Conservation (phyloP, 2,113 vertebrate species). For the Spilogale gracilis region DNA sequence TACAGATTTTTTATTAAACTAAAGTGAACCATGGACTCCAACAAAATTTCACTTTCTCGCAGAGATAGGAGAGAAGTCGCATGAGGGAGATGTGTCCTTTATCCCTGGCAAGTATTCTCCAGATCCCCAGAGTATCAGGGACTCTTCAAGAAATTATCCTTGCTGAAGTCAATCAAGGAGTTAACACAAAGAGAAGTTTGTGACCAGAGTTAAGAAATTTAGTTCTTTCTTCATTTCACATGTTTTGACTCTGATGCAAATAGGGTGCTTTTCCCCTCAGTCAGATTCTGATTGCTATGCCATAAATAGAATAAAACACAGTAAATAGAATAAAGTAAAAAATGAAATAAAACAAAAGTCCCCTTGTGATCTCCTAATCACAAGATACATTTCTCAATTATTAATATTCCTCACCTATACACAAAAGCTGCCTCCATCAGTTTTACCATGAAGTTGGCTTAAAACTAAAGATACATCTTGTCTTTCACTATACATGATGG, state of each 20-base stretch:
- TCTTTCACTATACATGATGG: conserved; percentile 86
- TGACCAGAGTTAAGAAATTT: background rate
- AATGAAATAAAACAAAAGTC: conserved; percentile 57
- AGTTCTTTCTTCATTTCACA: conserved; percentile 40
- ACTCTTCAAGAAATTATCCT: background rate
- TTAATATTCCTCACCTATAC: conserved; percentile 71
- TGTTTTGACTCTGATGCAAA: background rate
- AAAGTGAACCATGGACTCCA: conserved; percentile 12
- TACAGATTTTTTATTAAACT: conserved; percentile 27
- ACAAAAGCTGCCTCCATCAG: conserved; percentile 84
- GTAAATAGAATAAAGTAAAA: conserved; percentile 47
- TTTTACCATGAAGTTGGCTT: conserved; percentile 82
- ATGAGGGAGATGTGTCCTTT: background rate
- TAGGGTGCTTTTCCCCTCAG: conserved; percentile 4
- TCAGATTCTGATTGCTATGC: background rate
- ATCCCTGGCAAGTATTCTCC: background rate
- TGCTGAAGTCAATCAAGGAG: background rate
- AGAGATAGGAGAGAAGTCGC: background rate
- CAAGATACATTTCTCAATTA: conserved; percentile 48
- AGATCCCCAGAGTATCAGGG: background rate
- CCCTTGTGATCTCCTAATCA: conserved; percentile 49
- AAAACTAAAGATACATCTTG: conserved; percentile 86
- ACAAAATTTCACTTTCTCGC: background rate
- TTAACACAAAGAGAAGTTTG: background rate
- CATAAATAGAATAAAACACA: conserved; percentile 60